Conservation (phyloP, 2,888 invertebrate genomes). For the Gasteruption jaculator region DNA sequence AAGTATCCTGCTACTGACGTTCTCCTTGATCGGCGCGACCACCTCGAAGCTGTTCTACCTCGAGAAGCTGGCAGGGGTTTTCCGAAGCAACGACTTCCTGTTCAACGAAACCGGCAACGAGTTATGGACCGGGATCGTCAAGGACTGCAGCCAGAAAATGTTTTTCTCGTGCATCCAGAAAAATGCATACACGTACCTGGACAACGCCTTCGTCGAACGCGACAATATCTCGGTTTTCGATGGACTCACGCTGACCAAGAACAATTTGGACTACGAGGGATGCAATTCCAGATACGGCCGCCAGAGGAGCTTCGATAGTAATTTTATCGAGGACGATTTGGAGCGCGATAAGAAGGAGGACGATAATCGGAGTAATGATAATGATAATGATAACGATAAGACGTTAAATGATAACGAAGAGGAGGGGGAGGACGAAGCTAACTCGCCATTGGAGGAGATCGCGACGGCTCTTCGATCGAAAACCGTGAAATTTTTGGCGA, state of each 20-base stretch:
- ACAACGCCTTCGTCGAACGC: conserved; percentile 60
- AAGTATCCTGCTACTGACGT: conserved; percentile 24
- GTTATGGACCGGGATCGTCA: conserved; percentile 70
- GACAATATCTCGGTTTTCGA: conserved; percentile 66
- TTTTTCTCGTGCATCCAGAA: conserved; percentile 73
- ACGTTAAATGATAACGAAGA: conserved; percentile 42
- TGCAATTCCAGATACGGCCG: conserved; percentile 33
- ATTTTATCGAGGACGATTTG: conserved; percentile 29
- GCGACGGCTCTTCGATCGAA: conserved; percentile 68
- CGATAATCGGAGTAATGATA: conserved; percentile 7
- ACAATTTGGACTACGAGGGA: conserved; percentile 56
- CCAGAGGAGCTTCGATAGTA: conserved; percentile 36
- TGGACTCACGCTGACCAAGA: conserved; percentile 62
- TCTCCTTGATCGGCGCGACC: conserved; percentile 21
- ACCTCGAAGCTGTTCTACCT: conserved; percentile 34
- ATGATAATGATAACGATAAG: conserved; percentile 44
- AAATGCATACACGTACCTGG: conserved; percentile 70
- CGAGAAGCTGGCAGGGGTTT: conserved; percentile 37
- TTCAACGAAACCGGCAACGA: conserved; percentile 53
- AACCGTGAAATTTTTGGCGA: conserved; percentile 69
- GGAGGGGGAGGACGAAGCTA: conserved; percentile 29
- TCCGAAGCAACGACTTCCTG: conserved; percentile 38
- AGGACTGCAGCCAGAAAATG: conserved; percentile 65
- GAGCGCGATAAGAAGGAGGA: too few species aligned
- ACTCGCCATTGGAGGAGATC: conserved; percentile 69